These are phyloP conservation scores for Forbesichthys papilliferus DNA, from an alignment of 2,113 vertebrate genomes.

Conservation along the genomic window DNA sequence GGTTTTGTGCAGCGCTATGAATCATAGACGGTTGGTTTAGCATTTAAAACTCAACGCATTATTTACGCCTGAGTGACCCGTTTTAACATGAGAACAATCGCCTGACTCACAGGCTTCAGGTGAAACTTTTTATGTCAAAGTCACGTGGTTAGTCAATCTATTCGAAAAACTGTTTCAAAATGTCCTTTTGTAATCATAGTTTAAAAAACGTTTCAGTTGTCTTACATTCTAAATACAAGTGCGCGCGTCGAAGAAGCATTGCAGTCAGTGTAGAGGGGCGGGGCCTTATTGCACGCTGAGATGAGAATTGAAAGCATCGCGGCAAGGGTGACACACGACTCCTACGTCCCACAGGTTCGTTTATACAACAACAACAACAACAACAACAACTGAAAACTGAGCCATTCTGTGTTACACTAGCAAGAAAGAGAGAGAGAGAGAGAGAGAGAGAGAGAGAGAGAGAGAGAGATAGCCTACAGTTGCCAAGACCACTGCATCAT, in stretches of 20 bases:
- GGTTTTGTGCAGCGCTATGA: slow-evolving; percentile 49
- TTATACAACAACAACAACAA: neutral
- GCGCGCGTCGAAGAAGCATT: neutral
- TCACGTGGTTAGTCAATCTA: neutral
- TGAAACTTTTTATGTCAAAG: neutral
- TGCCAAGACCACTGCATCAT: neutral
- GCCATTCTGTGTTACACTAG: neutral
- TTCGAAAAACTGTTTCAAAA: neutral
- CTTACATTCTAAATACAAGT: neutral
- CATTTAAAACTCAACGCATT: slow-evolving; percentile 45
- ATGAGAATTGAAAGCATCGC: neutral
- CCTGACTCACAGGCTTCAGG: slow-evolving; percentile 46
- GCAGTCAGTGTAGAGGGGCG: neutral
- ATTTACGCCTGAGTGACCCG: slow-evolving; percentile 49
- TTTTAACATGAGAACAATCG: slow-evolving; percentile 41
- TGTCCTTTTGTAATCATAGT: neutral
- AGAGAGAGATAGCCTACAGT: neutral
- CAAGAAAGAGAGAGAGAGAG: neutral
- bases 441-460: neutral
- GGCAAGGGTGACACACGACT: slow-evolving; percentile 1
- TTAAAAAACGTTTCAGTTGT: too few species aligned
- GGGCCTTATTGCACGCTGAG: neutral
- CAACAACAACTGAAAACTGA: neutral
- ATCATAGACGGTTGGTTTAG: slow-evolving; percentile 54
- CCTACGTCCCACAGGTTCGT: slow-evolving; percentile 10